A percentile compares a stretch with the other conserved stretches of the same genome.
phyloP scores from a whole-genome alignment of 2,888 invertebrate genomes.

The Orthonevra nobilis region DNA sequence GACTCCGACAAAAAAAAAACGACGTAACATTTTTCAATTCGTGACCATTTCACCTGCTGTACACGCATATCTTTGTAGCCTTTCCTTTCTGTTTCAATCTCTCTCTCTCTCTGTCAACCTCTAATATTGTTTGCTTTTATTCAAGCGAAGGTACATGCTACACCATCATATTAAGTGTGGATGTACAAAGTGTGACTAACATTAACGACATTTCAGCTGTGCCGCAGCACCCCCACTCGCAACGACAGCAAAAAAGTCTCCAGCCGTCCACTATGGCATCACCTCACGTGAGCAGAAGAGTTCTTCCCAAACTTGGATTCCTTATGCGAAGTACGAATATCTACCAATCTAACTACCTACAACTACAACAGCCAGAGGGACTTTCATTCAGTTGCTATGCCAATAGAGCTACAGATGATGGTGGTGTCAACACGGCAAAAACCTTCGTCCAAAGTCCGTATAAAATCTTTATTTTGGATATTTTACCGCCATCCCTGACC shows the following conservation, averaged over 20 bases:
- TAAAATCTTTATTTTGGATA: slow-evolving; percentile 67
- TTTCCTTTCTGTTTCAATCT: too few species aligned
- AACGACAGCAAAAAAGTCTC: slow-evolving; percentile 9
- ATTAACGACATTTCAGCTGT: slow-evolving; percentile 58
- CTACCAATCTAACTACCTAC: too few species aligned
- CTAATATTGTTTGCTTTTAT: slow-evolving; percentile 45
- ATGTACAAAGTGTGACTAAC: slow-evolving; percentile 66
- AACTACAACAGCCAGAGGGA: slow-evolving; percentile 62
- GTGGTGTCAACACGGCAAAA: slow-evolving; percentile 69
- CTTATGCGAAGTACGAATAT: slow-evolving; percentile 50
- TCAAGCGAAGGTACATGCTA: slow-evolving; percentile 57
- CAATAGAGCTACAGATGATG: slow-evolving; percentile 62
- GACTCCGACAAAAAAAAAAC: slow-evolving; percentile 19
- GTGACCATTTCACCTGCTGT: slow-evolving; percentile 1
- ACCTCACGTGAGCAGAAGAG: slow-evolving; percentile 29
- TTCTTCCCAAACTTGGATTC: slow-evolving; percentile 61
- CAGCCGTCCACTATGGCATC: neutral
- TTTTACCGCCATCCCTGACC: slow-evolving; percentile 20
- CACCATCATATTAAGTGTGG: slow-evolving; percentile 57
- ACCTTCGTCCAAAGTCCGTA: slow-evolving; percentile 57
- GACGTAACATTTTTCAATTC: slow-evolving; percentile 27
- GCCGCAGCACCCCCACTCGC: slow-evolving; percentile 17
- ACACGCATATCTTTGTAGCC: slow-evolving; percentile 51
- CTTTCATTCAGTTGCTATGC: slow-evolving; percentile 62
- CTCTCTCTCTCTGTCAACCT: too few species aligned